Conservation (phyloP, 23 tunicate species). For the Corella eumyota region DNA sequence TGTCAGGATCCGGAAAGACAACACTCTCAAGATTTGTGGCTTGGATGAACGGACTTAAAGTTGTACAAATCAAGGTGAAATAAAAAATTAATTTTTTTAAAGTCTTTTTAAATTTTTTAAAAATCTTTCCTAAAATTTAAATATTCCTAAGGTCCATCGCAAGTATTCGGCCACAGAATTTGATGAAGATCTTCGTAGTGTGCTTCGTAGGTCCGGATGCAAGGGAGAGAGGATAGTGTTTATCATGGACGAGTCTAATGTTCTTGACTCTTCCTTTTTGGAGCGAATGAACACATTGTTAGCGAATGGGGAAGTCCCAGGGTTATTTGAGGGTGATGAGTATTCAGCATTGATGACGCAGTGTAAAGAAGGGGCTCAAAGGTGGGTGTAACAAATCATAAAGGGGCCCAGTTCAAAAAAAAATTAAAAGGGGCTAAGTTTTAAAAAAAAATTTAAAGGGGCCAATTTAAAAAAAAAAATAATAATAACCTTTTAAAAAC, state of each 20-base stretch:
- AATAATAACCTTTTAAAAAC: too few relatives aligned
- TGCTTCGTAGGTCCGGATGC: slow-evolving; percentile 90
- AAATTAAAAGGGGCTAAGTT: not conserved
- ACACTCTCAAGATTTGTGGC: slow-evolving; percentile 96
- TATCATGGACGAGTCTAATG: slow-evolving; percentile 99
- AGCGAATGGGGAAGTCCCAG: slow-evolving; percentile 97
- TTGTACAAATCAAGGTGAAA: slow-evolving; percentile 85
- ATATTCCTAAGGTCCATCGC: slow-evolving; percentile 80
- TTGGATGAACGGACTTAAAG: slow-evolving; percentile 97
- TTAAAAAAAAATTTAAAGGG: too few relatives aligned
- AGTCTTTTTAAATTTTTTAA: not conserved
- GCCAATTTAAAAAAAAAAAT: too few relatives aligned
- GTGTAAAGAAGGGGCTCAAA: slow-evolving; percentile 98
- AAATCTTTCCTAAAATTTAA: not conserved
- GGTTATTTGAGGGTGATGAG: slow-evolving; percentile 97
- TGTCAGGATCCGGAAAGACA: slow-evolving; percentile 97
- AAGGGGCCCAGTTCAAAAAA: not conserved
- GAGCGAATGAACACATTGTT: slow-evolving; percentile 93
- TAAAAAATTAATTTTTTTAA: not conserved
- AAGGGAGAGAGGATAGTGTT: slow-evolving; percentile 95
- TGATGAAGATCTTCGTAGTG: slow-evolving; percentile 94
- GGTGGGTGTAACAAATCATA: slow-evolving; percentile 37
- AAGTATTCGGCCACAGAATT: slow-evolving; percentile 89
- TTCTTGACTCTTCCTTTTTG: slow-evolving; percentile 88
- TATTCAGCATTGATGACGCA: slow-evolving; percentile 97